Base-by-base conservation (phyloP, 64 coral and sea anemone species). In the Stylophora pistillata region DNA sequence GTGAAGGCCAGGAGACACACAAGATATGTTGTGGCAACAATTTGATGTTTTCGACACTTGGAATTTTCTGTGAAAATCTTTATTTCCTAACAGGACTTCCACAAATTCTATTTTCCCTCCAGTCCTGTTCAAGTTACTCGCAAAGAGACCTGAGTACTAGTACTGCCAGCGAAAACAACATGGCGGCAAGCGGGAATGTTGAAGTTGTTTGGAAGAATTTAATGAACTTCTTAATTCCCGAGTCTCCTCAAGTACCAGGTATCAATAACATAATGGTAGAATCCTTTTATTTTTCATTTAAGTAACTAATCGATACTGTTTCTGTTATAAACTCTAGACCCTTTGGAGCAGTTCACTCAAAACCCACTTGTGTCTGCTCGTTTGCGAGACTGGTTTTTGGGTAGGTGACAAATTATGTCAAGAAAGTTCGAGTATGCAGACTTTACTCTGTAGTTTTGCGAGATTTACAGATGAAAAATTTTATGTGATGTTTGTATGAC, bases 111-210 rank as follows among this genome's bases (percentile, higher is more conserved):
- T n/a, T n/a, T n/a, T n/a, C n/a, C n/a, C n/a, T n/a, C n/a, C n/a
- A n/a, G n/a, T n/a, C n/a, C n/a, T n/a, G n/a, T n/a, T n/a, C n/a
- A n/a, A 68, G n/a, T n/a, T 68, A 68, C 13, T 26, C 23, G 21
- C 64, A 10, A 68, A 25, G 64, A 68, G 64, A 25, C 64, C 64
- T 68, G 64, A 68, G 64, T 26, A 27, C 9, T 21, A 1, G 9
- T 68, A 27, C 5, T 6, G 12, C 37, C 23, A 16, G 13, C 17
- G 55, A 79, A 59, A 60, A 30, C 60, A 84, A 84, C n/a, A 84
- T 84, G 80, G 80, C 80, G 13, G 60, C 80, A 52, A 60, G 80
- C 80, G 80, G 80, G 80, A 84, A 69, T 84, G 80, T 84, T 84
- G 80, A 84, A 84, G 60, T 84, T 34, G 80, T 84, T 66, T 84